phyloP scores from a whole-genome alignment of 2,113 vertebrate species.

The Gallinago undulata region DNA sequence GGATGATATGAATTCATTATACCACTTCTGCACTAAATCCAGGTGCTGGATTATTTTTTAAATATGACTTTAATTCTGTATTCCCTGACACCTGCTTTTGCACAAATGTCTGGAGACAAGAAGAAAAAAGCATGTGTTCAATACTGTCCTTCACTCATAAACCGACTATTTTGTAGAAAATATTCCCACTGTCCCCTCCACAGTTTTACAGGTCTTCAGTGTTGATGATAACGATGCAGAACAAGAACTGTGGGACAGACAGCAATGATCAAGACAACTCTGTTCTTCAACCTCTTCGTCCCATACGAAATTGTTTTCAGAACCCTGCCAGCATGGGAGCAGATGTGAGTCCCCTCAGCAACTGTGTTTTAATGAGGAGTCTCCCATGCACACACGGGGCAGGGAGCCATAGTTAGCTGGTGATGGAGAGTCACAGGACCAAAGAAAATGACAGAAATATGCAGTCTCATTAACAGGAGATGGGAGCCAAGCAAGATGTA shows the following conservation, averaged over 20 bases:
- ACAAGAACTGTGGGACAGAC: not conserved
- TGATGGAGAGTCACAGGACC: not conserved
- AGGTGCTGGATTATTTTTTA: not conserved
- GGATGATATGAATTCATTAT: not conserved
- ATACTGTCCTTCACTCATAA: not conserved
- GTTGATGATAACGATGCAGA: not conserved
- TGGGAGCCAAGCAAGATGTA: not conserved
- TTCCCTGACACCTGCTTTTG: not conserved
- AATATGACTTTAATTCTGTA: not conserved
- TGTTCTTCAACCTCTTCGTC: not conserved
- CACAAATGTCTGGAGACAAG: not conserved
- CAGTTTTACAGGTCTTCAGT: not conserved
- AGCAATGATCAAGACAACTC: not conserved
- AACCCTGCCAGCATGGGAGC: not conserved
- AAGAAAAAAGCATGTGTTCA: not conserved
- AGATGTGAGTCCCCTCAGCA: not conserved
- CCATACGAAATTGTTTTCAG: not conserved
- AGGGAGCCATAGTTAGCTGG: not conserved
- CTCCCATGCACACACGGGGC: accelerated
- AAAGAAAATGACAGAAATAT: not conserved
- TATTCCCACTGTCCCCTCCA: not conserved
- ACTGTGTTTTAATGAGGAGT: not conserved
- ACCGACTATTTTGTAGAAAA: not conserved
- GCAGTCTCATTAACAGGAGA: not conserved
- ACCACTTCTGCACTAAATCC: not conserved